Evolutionary conservation across 2,888 invertebrate genomes (phyloP), one percentile per base, ranked within the genome.

Genomic region (Shargacucullia verbasci): DNA sequence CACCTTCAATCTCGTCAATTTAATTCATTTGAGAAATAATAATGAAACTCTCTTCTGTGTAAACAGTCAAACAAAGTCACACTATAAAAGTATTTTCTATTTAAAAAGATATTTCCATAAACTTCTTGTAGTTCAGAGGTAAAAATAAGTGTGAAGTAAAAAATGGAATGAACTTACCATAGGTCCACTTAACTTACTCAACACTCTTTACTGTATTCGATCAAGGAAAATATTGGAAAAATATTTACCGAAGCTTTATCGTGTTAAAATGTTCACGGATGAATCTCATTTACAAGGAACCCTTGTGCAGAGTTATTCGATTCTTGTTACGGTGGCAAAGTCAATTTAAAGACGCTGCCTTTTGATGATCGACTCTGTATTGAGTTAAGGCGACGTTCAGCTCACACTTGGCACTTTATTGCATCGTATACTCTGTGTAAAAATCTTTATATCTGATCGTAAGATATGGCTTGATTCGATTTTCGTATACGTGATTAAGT

Each of bases 141-240:
- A 4, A 20, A 20, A 20, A 20, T 3, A 20, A 20, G 20, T 20
- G 20, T 20, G 4, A 20, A 20, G 20, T 20, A 20, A 20, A 20
- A 20, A 20, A 20, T 20, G 4, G 6, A 11, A 10, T n/a, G 9
- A 53, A 31, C 37, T 35, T 12, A 29, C 13, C n/a, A 13, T 8
- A 15, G 11, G 8, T 10, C 11, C 47, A 50, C 25, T 62, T 44
- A 57, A 52, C 60, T 54, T 57, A 53, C 70, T 59, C 27, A 49
- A 53, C 13, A 44, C 15, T 13, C 20, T 40, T 12, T 29, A 59
- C 55, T 55, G 37, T 75, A 76, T 79, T 80, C 78, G 83, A 79
- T 76, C 70, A 77, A 81, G 70, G 61, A 76, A 81, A 87, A 83
- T 90, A 90, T 89, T 84, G 86, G 87, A 88, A 88, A 89, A 87